Conservation (phyloP, 2,888 invertebrate genomes). For the Diabrotica balteata region DNA sequence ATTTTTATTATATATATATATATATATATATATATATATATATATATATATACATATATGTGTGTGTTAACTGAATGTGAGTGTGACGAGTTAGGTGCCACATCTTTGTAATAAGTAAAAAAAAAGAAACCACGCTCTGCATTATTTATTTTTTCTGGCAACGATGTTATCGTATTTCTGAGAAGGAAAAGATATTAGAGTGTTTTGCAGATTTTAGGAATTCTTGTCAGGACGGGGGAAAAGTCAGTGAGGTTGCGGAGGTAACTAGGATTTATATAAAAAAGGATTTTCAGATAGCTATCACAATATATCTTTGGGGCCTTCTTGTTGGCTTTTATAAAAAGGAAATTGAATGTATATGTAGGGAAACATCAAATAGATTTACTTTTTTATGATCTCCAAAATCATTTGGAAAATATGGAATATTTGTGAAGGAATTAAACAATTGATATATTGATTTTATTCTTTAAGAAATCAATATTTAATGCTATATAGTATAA, state of each 20-base stretch:
- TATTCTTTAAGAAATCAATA: no score
- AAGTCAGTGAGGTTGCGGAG: conserved; percentile 7
- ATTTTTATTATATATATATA: no score
- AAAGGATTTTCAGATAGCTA: conserved; percentile 15
- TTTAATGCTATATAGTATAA: no score
- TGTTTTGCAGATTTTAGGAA: neutral
- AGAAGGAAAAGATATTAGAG: conserved; percentile 7
- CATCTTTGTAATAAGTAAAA: no score
- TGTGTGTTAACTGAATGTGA: no score
- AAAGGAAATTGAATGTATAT: conserved; percentile 15
- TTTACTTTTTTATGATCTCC: conserved; percentile 15
- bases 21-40: no score
- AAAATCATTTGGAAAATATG: conserved; percentile 6
- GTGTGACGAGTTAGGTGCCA: no score
- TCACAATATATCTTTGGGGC: conserved; percentile 17
- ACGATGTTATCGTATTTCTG: neutral
- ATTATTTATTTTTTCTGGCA: conserved; percentile 4
- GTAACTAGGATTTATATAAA: conserved; percentile 21
- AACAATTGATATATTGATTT: no score
- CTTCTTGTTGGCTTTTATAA: conserved; percentile 9
- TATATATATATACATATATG: no score
- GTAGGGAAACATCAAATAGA: conserved; percentile 9
- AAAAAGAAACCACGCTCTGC: neutral
- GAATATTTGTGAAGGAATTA: neutral
- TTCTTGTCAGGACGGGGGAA: conserved; percentile 2